phyloP scores from a whole-genome alignment of 1,140 invertebrate genomes.

The Diploscapter pachys region DNA sequence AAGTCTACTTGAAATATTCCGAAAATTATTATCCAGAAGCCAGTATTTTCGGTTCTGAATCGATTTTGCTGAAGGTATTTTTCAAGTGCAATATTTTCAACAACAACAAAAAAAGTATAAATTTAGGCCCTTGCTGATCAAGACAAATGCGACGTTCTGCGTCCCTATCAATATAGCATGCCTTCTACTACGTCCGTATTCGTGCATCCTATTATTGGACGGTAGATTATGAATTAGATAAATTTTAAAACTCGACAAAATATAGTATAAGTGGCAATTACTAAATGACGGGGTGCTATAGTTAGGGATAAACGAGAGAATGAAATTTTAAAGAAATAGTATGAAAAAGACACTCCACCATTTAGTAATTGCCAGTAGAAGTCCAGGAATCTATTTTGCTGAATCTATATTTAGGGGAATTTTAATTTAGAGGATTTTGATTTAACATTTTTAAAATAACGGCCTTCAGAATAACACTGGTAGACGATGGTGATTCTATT shows the following conservation, averaged over 20 bases:
- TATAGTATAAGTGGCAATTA: too few relatives aligned
- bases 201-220: conserved; percentile 7
- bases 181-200: conserved; percentile 8
- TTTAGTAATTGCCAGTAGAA: neutral
- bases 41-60: conserved; percentile 23
- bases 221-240: neutral
- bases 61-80: conserved; percentile 22
- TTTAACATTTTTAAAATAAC: neutral
- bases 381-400: neutral
- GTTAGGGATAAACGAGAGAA: too few relatives aligned
- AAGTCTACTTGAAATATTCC: conserved; percentile 4
- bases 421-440: neutral
- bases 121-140: conserved; percentile 7
- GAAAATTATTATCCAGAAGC: conserved; percentile 16
- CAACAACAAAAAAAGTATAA: too few relatives aligned
- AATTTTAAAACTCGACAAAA: neutral
- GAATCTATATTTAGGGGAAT: neutral
- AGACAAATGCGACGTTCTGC: conserved; percentile 4
- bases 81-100: neutral
- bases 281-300: too few relatives aligned
- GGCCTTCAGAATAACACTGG: conserved; percentile 6
- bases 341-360: too few relatives aligned
- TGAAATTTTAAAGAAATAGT: too few relatives aligned
- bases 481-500: conserved; percentile 13
- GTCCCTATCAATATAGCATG: conserved; percentile 3